These are phyloP conservation scores for Tribolium castaneum DNA, from an alignment of 1,140 invertebrate genomes.

Conservation along the genomic window DNA sequence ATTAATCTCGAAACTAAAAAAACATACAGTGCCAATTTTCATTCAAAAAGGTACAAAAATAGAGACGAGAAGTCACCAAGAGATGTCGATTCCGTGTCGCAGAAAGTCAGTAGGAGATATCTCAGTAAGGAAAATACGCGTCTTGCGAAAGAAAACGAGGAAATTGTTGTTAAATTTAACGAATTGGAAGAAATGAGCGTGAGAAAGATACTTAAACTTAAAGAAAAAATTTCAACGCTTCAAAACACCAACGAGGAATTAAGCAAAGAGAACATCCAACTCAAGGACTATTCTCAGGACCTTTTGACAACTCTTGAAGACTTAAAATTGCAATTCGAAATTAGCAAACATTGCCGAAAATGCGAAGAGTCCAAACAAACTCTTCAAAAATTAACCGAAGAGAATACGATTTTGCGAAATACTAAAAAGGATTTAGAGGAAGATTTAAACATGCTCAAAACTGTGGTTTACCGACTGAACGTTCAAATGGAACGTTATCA, in stretches of 20 bases:
- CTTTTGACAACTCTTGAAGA: conserved; percentile 50
- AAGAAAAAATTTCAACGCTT: conserved; percentile 53
- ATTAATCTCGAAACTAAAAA: conserved; percentile 44
- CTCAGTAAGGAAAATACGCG: conserved; percentile 63
- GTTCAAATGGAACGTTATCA: conserved; percentile 76
- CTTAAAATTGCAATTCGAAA: conserved; percentile 52
- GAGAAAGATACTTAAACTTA: conserved; percentile 59
- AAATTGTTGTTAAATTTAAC: conserved; percentile 60
- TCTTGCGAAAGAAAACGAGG: conserved; percentile 61
- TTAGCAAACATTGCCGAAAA: conserved; percentile 57
- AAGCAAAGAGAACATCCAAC: conserved; percentile 52
- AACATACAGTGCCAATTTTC: conserved; percentile 55
- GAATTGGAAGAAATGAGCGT: conserved; percentile 56
- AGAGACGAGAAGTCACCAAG: conserved; percentile 36
- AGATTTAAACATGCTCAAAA: conserved; percentile 75
- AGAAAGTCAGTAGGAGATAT: conserved; percentile 56
- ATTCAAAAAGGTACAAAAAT: conserved; percentile 47
- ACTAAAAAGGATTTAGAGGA: conserved; percentile 68
- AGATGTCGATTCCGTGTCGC: conserved; percentile 13
- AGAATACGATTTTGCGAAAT: conserved; percentile 62
- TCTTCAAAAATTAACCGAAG: conserved; percentile 64
- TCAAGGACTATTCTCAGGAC: conserved; percentile 54
- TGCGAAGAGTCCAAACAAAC: conserved; percentile 63
- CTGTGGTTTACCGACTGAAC: conserved; percentile 74
- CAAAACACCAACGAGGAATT: conserved; percentile 52